phyloP scores from a whole-genome alignment of 2,888 invertebrate species.

The Lucinisca nassula region DNA sequence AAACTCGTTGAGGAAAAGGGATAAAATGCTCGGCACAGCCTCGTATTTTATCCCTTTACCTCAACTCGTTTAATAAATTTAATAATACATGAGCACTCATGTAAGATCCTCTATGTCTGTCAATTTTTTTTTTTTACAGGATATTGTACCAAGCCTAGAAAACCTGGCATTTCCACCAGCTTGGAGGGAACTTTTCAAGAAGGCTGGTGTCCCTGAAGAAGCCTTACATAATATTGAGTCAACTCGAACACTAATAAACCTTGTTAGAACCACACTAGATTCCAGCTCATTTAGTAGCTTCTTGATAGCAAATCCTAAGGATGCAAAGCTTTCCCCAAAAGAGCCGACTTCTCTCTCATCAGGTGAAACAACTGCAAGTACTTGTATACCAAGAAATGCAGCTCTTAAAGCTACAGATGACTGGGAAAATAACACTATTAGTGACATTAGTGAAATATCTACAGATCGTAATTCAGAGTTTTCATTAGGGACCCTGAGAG shows the following conservation, averaged over 20 bases:
- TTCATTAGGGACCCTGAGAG: constrained; percentile 44
- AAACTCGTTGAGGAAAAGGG: too few relatives aligned
- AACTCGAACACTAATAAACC: constrained; percentile 80
- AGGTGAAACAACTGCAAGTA: constrained; percentile 1
- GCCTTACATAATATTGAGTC: constrained; percentile 82
- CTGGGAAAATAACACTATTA: constrained; percentile 56
- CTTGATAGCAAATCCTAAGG: constrained; percentile 25
- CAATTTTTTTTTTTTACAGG: constrained; percentile 73
- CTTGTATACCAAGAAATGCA: not conserved
- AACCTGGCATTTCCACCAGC: constrained; percentile 81
- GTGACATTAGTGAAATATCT: constrained; percentile 43
- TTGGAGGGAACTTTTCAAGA: constrained; percentile 81
- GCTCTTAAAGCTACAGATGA: not conserved
- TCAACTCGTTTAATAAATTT: too few relatives aligned
- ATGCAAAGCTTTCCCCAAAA: not conserved
- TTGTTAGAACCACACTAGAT: constrained; percentile 79
- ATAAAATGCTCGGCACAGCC: too few relatives aligned
- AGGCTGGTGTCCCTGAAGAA: constrained; percentile 80
- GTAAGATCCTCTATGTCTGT: too few relatives aligned
- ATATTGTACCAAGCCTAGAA: constrained; percentile 78
- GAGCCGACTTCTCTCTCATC: not conserved
- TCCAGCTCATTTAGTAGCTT: constrained; percentile 30
- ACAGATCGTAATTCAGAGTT: constrained; percentile 43
- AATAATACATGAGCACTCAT: too few relatives aligned
- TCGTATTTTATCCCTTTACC: too few relatives aligned